phyloP scores from a whole-genome alignment of 2,888 invertebrate genomes.

The Lacanobia oleracea region DNA sequence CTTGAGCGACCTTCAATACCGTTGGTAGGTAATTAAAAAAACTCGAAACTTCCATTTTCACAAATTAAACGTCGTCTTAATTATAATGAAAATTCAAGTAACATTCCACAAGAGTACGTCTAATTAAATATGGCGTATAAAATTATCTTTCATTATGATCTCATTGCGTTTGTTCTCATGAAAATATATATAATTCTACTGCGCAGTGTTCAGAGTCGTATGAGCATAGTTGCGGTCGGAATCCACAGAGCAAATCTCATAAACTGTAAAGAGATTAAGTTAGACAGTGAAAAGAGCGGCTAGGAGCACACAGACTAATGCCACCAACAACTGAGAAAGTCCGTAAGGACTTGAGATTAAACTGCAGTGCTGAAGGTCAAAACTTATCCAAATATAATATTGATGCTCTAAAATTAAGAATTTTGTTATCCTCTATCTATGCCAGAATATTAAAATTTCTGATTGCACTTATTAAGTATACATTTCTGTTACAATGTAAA shows the following conservation, averaged over 20 bases:
- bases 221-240: slow-evolving; percentile 22
- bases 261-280: slow-evolving; percentile 21
- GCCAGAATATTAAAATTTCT: slow-evolving; percentile 6
- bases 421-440: not conserved
- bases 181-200: slow-evolving; percentile 46
- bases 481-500: slow-evolving; percentile 17
- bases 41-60: slow-evolving; percentile 38
- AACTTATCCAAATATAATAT: not conserved
- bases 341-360: not conserved
- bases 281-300: not conserved
- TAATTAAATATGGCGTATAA: slow-evolving; percentile 57
- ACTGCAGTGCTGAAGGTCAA: slow-evolving; percentile 12
- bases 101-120: slow-evolving; percentile 45
- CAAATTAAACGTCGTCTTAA: slow-evolving; percentile 42
- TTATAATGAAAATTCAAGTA: slow-evolving; percentile 54
- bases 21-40: slow-evolving; percentile 4
- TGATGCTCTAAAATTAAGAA: not conserved
- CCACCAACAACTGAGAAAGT: not conserved
- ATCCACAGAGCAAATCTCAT: slow-evolving; percentile 28
- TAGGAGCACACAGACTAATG: slow-evolving; percentile 2
- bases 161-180: slow-evolving; percentile 62
- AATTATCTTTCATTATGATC: slow-evolving; percentile 66
- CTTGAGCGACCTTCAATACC: slow-evolving; percentile 42
- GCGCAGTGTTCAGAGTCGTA: slow-evolving; percentile 33
- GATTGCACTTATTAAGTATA: not conserved